Conservation (phyloP, 2,113 vertebrate species). For the Atlantisia rogersi region DNA sequence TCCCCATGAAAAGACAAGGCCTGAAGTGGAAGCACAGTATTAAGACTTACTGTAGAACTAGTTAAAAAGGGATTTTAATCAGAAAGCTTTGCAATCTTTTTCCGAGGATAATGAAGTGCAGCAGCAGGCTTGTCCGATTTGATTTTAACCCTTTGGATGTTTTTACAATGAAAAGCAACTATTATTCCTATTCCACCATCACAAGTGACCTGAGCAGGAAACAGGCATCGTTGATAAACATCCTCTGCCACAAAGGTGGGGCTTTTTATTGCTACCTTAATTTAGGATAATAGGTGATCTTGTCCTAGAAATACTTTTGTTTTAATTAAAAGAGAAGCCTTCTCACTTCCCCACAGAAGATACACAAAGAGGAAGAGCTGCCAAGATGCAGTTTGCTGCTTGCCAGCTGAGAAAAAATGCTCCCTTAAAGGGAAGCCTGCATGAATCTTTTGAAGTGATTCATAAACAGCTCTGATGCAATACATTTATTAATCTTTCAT, state of each 20-base stretch:
- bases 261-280: background rate
- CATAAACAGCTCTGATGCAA: background rate
- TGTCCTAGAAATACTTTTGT: background rate
- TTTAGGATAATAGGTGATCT: background rate
- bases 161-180: background rate
- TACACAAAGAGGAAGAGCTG: background rate
- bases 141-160: background rate
- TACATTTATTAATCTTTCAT: background rate
- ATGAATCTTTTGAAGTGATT: background rate
- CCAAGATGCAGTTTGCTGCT: background rate
- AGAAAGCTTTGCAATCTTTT: background rate
- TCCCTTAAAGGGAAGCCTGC: background rate
- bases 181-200: rapidly evolving
- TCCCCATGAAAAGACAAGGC: background rate
- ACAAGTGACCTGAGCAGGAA: background rate
- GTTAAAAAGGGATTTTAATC: slow-evolving; percentile 20
- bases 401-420: background rate
- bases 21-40: background rate
- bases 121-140: background rate
- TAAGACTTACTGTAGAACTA: background rate
- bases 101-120: slow-evolving; percentile 5
- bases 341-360: background rate
- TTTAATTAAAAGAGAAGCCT: background rate
- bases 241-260: background rate
- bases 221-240: background rate